phyloP scores from a whole-genome alignment of 1,140 invertebrate genomes.

The Littorina saxatilis region DNA sequence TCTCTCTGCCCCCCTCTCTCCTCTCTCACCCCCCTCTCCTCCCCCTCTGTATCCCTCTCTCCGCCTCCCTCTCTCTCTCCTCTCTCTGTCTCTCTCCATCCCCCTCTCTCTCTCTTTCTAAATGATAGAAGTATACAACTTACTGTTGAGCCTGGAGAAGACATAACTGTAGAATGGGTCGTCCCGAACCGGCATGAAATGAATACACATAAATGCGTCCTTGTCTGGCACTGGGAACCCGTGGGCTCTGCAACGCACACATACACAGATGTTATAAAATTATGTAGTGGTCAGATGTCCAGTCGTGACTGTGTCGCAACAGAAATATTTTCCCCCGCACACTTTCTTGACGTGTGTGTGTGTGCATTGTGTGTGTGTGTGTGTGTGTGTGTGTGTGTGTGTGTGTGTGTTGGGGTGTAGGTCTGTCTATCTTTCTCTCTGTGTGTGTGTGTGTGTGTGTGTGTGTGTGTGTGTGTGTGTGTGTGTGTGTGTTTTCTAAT shows the following conservation, averaged over 20 bases:
- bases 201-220: constrained; percentile 57
- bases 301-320: too few species aligned
- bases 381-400: constrained; percentile 17
- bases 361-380: not conserved
- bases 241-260: constrained; percentile 42
- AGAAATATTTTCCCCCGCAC: too few species aligned
- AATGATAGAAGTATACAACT: constrained; percentile 23
- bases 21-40: not conserved
- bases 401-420: not conserved
- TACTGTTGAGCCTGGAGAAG: constrained; percentile 58
- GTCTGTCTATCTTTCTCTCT: constrained; percentile 11
- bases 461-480: constrained; percentile 28
- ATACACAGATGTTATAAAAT: too few species aligned
- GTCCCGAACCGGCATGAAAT: constrained; percentile 46
- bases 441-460: constrained; percentile 27
- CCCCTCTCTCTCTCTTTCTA: not conserved
- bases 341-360: not conserved
- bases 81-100: not conserved
- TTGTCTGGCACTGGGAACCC: constrained; percentile 33
- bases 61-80: not conserved
- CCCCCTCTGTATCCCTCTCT: not conserved
- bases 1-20: not conserved
- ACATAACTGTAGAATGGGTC: constrained; percentile 57
- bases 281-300: too few species aligned
- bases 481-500: constrained; percentile 22